A percentile compares a stretch with the other conserved stretches of the same genome.
Conservation (phyloP, 2,888 invertebrate genomes). For the Eilema sororculum region DNA sequence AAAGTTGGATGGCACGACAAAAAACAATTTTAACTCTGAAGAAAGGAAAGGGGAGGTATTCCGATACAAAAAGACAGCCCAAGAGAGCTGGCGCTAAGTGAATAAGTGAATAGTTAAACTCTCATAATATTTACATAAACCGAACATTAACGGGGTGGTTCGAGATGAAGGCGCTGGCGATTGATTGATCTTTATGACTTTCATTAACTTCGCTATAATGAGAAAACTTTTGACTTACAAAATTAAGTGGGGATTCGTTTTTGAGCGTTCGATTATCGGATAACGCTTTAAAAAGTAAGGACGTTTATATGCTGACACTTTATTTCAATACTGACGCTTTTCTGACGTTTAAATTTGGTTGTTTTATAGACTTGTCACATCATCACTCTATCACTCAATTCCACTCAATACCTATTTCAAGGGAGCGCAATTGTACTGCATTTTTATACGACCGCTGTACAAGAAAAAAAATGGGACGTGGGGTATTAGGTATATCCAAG, state of each 20-base stretch:
- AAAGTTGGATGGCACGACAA: conserved; percentile 64
- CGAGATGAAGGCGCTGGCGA: conserved; percentile 61
- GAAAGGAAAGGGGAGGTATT: conserved; percentile 66
- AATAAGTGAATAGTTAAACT: conserved; percentile 86
- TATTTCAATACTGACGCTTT: neutral
- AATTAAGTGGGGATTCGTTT: conserved; percentile 10
- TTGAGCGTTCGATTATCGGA: neutral
- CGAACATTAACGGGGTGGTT: conserved; percentile 76
- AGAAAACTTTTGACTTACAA: conserved; percentile 16
- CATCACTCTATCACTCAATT: neutral
- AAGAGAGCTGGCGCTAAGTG: conserved; percentile 80
- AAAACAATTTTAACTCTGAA: conserved; percentile 62
- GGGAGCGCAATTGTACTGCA: no score
- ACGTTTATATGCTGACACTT: neutral
- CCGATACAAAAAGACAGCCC: conserved; percentile 78
- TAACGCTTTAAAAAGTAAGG: neutral
- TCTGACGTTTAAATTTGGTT: neutral
- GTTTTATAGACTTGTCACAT: neutral
- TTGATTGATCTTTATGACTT: conserved; percentile 34
- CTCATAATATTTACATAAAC: conserved; percentile 85
- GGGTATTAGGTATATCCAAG: no score
- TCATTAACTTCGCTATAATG: conserved; percentile 22
- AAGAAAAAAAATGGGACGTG: no score
- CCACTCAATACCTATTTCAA: neutral
- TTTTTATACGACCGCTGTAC: no score